Conservation (phyloP, 2,113 vertebrate species). For the Gila orcuttii region DNA sequence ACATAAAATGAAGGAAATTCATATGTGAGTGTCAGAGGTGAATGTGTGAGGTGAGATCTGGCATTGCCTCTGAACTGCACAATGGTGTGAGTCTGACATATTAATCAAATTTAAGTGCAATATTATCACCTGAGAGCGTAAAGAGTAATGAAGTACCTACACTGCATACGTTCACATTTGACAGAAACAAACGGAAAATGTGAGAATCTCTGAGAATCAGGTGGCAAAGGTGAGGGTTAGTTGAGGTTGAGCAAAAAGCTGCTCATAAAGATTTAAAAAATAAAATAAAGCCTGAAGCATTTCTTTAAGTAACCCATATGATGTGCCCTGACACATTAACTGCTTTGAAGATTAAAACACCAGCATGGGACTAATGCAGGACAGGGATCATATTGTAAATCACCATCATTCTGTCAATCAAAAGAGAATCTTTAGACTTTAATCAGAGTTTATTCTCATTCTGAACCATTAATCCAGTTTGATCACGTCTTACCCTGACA, state of each 20-base stretch:
- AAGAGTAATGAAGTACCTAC: neutral
- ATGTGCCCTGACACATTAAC: constrained; percentile 22
- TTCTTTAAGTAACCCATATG: neutral
- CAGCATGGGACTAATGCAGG: constrained; percentile 20
- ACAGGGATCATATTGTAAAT: constrained; percentile 29
- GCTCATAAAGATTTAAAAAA: neutral
- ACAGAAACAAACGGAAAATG: neutral
- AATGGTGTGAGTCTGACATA: neutral
- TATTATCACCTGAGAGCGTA: constrained; percentile 8
- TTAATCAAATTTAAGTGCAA: constrained; percentile 16
- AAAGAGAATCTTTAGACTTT: constrained; percentile 4
- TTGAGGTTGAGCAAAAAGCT: neutral
- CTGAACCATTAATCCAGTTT: constrained; percentile 17
- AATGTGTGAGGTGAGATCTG: constrained; percentile 4
- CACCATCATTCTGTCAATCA: constrained; percentile 10
- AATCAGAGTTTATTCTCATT: constrained; percentile 26
- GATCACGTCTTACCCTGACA: constrained; percentile 26
- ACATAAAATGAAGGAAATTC: neutral
- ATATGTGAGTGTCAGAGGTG: neutral
- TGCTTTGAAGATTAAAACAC: constrained; percentile 43
- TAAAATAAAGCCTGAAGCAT: neutral
- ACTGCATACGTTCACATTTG: neutral
- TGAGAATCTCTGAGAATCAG: neutral
- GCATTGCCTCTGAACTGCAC: neutral
- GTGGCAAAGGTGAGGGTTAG: neutral